Evolutionary conservation across 2,797 vertebrate species (phyloP), one percentile per base, ranked within the genome.

Genomic region (Sphaeramia orbicularis): DNA sequence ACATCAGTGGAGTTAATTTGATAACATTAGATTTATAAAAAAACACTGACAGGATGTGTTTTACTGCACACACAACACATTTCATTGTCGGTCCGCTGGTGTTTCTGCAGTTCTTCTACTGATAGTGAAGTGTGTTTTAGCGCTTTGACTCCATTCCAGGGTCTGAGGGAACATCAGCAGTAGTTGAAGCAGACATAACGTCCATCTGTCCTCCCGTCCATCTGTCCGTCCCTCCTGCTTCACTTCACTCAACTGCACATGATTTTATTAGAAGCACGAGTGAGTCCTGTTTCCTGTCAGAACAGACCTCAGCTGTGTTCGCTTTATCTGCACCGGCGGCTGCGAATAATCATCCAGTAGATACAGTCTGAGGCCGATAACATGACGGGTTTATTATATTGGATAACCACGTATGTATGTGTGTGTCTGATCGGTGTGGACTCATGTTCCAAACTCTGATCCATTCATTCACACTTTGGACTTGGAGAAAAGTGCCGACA

Each of bases 131-230:
- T n/a, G n/a, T n/a, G n/a, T n/a, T n/a, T n/a, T n/a, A n/a, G n/a
- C n/a, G n/a, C n/a, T n/a, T n/a, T n/a, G n/a, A n/a, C n/a, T n/a
- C n/a, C n/a, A n/a, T n/a, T n/a, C n/a, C n/a, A n/a, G n/a, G n/a
- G n/a, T n/a, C n/a, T n/a, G n/a, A n/a, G n/a, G n/a, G n/a, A n/a
- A 4, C 37, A 67, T 38, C 59, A 66, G 64, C 1, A 10, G 69
- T 54, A 44, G 0, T 16, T 76, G 81, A 89, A 81, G 86, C 85
- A 81, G 66, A 75, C 14, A 38, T 82, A 84, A 86, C 64, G 51
- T n/a, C 18, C 77, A 59, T 75, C 78, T 82, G 78, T 86, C 65
- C 76, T 18, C n/a, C n/a, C n/a, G n/a, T n/a, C n/a, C n/a, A n/a
- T 38, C 8, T 1, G 12, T 24, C 6, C 9, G 48, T 16, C 35